A percentile compares a stretch with the other conserved stretches of the same genome.
Evolutionary conservation across 2,888 invertebrate genomes (phyloP).

Genomic region (Spicauda simplicius): DNA sequence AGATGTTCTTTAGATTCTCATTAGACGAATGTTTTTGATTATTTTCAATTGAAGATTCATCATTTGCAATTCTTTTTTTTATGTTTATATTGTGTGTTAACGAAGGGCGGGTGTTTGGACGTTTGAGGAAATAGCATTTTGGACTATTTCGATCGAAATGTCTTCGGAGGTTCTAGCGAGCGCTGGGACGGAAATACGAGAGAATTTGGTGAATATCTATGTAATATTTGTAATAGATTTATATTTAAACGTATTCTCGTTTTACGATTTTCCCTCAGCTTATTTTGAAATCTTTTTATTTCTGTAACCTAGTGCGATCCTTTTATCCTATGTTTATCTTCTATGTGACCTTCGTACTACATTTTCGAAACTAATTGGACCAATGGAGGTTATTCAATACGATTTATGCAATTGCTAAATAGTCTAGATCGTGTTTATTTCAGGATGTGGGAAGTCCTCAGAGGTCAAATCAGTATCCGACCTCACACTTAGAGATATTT

Average conservation of each 20-base stretch:
- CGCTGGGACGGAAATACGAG: constrained; percentile 67
- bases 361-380: constrained; percentile 2
- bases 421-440: too few relatives aligned
- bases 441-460: too few relatives aligned
- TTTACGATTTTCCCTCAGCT: not conserved
- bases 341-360: constrained; percentile 36
- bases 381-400: constrained; percentile 4
- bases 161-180: constrained; percentile 63
- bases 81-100: not conserved
- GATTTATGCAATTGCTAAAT: not conserved
- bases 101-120: constrained; percentile 3
- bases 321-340: constrained; percentile 27
- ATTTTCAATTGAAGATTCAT: constrained; percentile 8
- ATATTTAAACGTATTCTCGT: not conserved
- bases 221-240: constrained; percentile 5
- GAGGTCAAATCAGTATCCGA: too few relatives aligned
- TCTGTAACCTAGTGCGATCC: not conserved
- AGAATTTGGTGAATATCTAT: constrained; percentile 70
- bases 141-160: constrained; percentile 51
- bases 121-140: constrained; percentile 4
- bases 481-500: too few relatives aligned
- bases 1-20: not conserved
- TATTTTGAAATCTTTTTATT: not conserved
- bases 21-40: not conserved
- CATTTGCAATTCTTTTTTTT: not conserved